These are phyloP conservation scores for Luperina nickerlii DNA, from an alignment of 2,888 invertebrate genomes.

Conservation along the genomic window DNA sequence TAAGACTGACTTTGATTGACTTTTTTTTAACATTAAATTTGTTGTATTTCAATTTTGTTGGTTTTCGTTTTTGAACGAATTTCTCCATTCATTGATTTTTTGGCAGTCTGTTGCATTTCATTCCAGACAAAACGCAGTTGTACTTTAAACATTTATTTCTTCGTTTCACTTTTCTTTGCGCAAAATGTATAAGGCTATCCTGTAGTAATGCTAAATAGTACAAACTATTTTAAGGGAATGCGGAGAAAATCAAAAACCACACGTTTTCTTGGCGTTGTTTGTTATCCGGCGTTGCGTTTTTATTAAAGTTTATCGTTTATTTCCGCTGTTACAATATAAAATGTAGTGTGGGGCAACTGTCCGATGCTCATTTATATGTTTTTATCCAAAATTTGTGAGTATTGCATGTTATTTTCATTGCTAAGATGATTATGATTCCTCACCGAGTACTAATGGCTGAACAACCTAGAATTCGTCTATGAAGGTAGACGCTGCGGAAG, in stretches of 20 bases:
- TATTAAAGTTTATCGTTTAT: slow-evolving; percentile 81
- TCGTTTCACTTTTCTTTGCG: slow-evolving; percentile 39
- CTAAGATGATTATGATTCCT: slow-evolving; percentile 41
- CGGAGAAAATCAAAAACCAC: slow-evolving; percentile 81
- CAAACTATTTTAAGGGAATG: slow-evolving; percentile 32
- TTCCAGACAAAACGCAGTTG: slow-evolving; percentile 38
- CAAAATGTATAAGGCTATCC: slow-evolving; percentile 47
- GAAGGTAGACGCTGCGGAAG: slow-evolving; percentile 62
- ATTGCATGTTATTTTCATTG: slow-evolving; percentile 67
- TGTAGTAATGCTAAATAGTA: slow-evolving; percentile 40
- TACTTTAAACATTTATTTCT: slow-evolving; percentile 12
- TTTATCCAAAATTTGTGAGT: slow-evolving; percentile 80
- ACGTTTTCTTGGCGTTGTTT: slow-evolving; percentile 90
- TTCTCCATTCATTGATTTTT: slow-evolving; percentile 61
- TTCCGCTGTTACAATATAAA: slow-evolving; percentile 82
- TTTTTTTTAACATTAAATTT: no score
- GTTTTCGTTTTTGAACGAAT: slow-evolving; percentile 44
- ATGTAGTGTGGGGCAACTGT: slow-evolving; percentile 80
- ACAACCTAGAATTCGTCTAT: slow-evolving; percentile 77
- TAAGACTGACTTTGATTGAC: no score
- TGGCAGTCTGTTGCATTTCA: slow-evolving; percentile 52
- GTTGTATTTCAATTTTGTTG: neutral
- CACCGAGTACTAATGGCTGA: slow-evolving; percentile 73
- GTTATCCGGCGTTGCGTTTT: slow-evolving; percentile 87
- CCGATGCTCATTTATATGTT: slow-evolving; percentile 78